Conservation (phyloP, 1,140 invertebrate species). For the Rhopalosiphum maidis region DNA sequence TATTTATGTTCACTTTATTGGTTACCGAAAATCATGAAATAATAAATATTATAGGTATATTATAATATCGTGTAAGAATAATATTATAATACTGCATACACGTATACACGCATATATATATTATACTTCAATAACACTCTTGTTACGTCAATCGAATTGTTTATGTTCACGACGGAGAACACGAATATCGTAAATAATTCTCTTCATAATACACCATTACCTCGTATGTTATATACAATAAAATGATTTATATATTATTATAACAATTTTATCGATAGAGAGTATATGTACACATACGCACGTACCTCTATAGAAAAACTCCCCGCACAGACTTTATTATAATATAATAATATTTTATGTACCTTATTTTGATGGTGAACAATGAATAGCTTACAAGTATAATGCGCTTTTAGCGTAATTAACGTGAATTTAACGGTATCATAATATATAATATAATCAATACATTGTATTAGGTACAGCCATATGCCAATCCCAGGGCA, state of each 20-base stretch:
- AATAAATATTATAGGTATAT: background rate
- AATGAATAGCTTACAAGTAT: background rate
- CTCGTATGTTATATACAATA: slow-evolving; percentile 1
- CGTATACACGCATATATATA: background rate
- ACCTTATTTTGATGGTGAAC: background rate
- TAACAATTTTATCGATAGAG: background rate
- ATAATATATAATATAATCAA: background rate
- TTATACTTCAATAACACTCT: background rate
- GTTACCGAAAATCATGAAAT: background rate
- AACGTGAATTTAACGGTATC: background rate
- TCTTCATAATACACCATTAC: background rate
- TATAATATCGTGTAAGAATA: background rate
- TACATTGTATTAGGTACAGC: background rate
- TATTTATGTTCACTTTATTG: background rate
- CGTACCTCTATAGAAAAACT: background rate
- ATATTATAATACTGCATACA: background rate
- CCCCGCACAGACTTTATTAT: background rate
- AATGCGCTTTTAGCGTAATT: slow-evolving; percentile 8
- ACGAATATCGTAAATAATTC: background rate
- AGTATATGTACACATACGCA: background rate
- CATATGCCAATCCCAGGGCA: slow-evolving; percentile 39
- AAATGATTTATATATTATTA: slow-evolving; percentile 3
- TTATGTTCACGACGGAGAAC: background rate
- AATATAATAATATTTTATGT: background rate
- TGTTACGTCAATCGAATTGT: background rate